Evolutionary conservation across 2,888 invertebrate species (phyloP).

Genomic region (Caenorhabditis japonica): DNA sequence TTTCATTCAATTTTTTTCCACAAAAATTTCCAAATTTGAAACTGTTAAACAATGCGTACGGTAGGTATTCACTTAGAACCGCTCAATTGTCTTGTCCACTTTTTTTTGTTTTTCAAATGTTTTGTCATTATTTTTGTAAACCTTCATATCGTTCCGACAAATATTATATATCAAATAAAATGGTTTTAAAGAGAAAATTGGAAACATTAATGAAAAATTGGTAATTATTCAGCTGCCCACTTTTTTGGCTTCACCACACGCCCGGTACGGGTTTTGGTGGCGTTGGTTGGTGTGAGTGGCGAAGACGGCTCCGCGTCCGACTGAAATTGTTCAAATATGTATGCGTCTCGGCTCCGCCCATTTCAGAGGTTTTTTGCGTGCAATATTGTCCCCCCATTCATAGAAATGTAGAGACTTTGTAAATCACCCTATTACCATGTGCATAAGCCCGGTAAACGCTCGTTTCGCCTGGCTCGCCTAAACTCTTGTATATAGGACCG

Average conservation of each 20-base stretch:
- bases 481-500: too few species aligned
- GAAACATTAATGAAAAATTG: background rate
- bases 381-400: too few species aligned
- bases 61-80: conserved; percentile 55
- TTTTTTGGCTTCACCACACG: conserved; percentile 47
- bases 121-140: background rate
- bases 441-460: too few species aligned
- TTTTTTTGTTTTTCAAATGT: background rate
- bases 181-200: background rate
- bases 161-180: background rate
- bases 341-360: too few species aligned
- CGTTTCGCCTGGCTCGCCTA: too few species aligned
- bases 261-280: conserved; percentile 46
- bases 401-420: too few species aligned
- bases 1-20: conserved; percentile 13
- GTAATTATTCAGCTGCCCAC: conserved; percentile 23
- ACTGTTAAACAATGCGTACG: conserved; percentile 47
- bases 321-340: too few species aligned
- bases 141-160: conserved; percentile 5
- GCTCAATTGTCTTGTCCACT: conserved; percentile 21
- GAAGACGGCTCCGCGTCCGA: background rate
- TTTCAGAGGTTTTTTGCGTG: too few species aligned
- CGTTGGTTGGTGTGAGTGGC: background rate
- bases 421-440: too few species aligned
- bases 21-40: conserved; percentile 21